Evolutionary conservation across 2,888 invertebrate species (phyloP).

Genomic region (Melitaea athalia): DNA sequence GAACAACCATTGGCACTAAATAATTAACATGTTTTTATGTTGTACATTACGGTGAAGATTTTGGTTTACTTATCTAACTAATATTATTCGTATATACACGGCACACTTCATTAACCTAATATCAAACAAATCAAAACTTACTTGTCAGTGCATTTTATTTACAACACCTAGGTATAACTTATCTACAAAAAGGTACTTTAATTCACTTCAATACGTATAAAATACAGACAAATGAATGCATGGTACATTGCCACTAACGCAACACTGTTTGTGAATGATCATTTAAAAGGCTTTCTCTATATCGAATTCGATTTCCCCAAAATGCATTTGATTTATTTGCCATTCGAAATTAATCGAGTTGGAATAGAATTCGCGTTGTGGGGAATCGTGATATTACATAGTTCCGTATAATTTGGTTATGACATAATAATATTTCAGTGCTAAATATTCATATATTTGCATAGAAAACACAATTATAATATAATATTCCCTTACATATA

Average conservation of each 20-base stretch:
- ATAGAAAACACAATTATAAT: constrained; percentile 18
- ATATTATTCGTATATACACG: constrained; percentile 75
- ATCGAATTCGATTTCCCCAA: constrained; percentile 18
- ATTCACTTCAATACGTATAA: constrained; percentile 39
- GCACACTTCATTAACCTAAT: constrained; percentile 58
- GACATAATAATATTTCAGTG: not conserved
- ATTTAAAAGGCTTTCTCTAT: constrained; percentile 16
- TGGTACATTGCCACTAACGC: constrained; percentile 7
- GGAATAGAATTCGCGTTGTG: constrained; percentile 12
- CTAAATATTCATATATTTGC: constrained; percentile 27
- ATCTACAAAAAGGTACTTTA: constrained; percentile 68
- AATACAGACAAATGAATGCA: constrained; percentile 28
- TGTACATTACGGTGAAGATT: constrained; percentile 78
- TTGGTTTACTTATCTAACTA: constrained; percentile 62
- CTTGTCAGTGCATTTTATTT: constrained; percentile 44
- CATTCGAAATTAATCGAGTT: constrained; percentile 18
- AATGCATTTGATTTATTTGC: constrained; percentile 26
- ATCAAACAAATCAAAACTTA: constrained; percentile 30
- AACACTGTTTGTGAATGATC: constrained; percentile 14
- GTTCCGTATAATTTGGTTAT: constrained; percentile 1
- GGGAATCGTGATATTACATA: constrained; percentile 5
- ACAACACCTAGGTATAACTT: constrained; percentile 62
- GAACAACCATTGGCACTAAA: constrained; percentile 72
- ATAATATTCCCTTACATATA: constrained; percentile 27
- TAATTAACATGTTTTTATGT: constrained; percentile 55